Evolutionary conservation across 2,888 invertebrate genomes (phyloP).

Genomic region (Epinotia brunnichana): DNA sequence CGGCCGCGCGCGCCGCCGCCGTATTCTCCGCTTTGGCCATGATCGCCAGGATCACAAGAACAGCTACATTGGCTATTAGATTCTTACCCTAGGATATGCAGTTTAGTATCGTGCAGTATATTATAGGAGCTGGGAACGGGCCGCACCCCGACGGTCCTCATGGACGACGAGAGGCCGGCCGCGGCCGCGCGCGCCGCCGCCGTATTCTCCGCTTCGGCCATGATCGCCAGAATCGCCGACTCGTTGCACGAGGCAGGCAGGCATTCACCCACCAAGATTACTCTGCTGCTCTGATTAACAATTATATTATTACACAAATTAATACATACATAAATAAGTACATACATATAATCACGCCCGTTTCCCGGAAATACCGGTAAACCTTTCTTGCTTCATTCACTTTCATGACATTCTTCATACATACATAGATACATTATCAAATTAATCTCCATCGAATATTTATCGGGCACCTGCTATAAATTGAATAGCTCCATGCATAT

Average conservation of each 20-base stretch:
- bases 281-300: slow-evolving; percentile 76
- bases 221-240: slow-evolving; percentile 77
- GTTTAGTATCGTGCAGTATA: slow-evolving; percentile 85
- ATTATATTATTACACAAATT: not conserved
- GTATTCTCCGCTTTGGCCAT: slow-evolving; percentile 67
- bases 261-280: slow-evolving; percentile 89
- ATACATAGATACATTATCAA: no score
- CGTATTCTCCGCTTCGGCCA: slow-evolving; percentile 65
- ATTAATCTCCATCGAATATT: no score
- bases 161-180: slow-evolving; percentile 68
- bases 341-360: no score
- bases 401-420: no score
- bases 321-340: not conserved
- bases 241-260: slow-evolving; percentile 87
- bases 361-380: no score
- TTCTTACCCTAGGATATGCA: slow-evolving; percentile 86
- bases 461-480: no score
- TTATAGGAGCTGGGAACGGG: slow-evolving; percentile 88
- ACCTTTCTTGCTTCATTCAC: no score
- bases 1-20: slow-evolving; percentile 61
- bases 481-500: no score
- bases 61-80: not conserved
- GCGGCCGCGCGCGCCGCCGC: slow-evolving; percentile 61
- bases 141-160: slow-evolving; percentile 85
- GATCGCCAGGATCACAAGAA: slow-evolving; percentile 57